Evolutionary conservation across 2,888 invertebrate genomes (phyloP).

Genomic region (Himalopsyche anomala): DNA sequence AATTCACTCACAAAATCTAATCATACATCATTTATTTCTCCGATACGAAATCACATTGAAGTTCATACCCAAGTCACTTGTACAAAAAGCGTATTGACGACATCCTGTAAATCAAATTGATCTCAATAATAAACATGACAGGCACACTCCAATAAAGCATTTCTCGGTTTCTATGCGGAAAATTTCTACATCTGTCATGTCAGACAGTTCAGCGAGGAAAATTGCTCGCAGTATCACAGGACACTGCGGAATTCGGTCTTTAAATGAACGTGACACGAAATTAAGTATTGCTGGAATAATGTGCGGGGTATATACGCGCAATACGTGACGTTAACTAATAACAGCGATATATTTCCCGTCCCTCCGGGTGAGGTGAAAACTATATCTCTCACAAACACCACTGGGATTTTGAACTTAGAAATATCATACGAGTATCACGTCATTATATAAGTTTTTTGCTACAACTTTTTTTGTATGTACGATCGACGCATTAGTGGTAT

Average conservation of each 20-base stretch:
- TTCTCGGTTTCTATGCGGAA: neutral
- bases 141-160: neutral
- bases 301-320: neutral
- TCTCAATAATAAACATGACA: slow-evolving; percentile 24
- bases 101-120: neutral
- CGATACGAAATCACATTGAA: neutral
- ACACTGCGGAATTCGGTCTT: neutral
- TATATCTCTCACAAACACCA: neutral
- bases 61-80: neutral
- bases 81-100: slow-evolving; percentile 13
- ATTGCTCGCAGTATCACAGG: slow-evolving; percentile 11
- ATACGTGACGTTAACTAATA: slow-evolving; percentile 1
- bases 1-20: neutral
- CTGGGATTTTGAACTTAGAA: slow-evolving; percentile 2
- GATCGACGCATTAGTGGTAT: no score
- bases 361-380: slow-evolving; percentile 9
- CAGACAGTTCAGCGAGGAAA: neutral
- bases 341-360: neutral
- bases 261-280: slow-evolving; percentile 26
- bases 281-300: slow-evolving; percentile 11
- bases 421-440: neutral
- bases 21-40: neutral
- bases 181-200: slow-evolving; percentile 8
- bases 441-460: no score
- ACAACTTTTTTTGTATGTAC: no score